phyloP scores from a whole-genome alignment of 1,140 invertebrate species.

The Hyles vespertilio region DNA sequence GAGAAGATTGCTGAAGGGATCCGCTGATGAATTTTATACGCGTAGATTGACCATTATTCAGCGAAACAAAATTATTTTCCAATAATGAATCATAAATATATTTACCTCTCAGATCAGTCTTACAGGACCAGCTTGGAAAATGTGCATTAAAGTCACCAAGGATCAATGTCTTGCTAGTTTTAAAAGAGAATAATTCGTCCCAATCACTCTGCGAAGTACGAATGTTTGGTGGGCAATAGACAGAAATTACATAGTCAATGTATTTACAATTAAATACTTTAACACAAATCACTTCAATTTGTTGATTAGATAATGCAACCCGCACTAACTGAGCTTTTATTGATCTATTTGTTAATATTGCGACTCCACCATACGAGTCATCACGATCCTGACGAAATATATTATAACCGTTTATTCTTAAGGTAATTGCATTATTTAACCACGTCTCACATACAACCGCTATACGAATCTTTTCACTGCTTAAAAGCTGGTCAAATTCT shows the following conservation, averaged over 20 bases:
- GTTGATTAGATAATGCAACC: neutral
- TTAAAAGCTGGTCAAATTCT: constrained; percentile 19
- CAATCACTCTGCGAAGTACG: constrained; percentile 13
- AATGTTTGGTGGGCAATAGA: constrained; percentile 16
- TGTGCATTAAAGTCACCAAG: constrained; percentile 25
- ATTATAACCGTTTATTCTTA: constrained; percentile 21
- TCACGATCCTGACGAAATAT: constrained; percentile 25
- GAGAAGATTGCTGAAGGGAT: constrained; percentile 14
- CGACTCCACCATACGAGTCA: constrained; percentile 32
- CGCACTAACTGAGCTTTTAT: neutral
- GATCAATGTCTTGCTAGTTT: constrained; percentile 10
- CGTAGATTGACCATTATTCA: constrained; percentile 20
- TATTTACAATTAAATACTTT: constrained; percentile 12
- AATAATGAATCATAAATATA: constrained; percentile 17
- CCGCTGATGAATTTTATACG: constrained; percentile 17
- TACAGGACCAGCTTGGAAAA: constrained; percentile 20
- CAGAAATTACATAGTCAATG: constrained; percentile 14
- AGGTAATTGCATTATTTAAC: constrained; percentile 12
- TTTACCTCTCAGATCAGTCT: constrained; percentile 17
- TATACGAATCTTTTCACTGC: constrained; percentile 20
- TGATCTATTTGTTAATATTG: constrained; percentile 13
- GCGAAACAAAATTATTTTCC: constrained; percentile 13
- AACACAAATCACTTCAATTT: constrained; percentile 7
- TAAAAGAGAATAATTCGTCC: constrained; percentile 14
- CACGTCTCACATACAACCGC: constrained; percentile 24